phyloP scores from a whole-genome alignment of 2,888 invertebrate genomes.

The Fragum whitleyi region DNA sequence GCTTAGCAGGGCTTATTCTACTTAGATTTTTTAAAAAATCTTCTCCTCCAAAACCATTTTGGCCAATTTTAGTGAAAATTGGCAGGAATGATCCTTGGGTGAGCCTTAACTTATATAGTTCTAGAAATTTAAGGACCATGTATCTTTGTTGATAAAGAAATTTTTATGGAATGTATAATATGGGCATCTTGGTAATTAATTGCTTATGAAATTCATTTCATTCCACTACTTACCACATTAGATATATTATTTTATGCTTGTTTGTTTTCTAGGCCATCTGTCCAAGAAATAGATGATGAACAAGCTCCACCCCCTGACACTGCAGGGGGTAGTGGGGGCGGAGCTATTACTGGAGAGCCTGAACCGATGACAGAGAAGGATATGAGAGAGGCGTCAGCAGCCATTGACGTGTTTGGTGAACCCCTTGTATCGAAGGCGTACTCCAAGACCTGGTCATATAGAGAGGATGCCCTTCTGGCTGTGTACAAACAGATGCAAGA shows the following conservation, averaged over 20 bases:
- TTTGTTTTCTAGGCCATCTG: constrained; percentile 45
- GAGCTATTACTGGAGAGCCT: constrained; percentile 77
- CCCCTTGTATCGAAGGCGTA: constrained; percentile 88
- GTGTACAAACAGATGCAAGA: constrained; percentile 82
- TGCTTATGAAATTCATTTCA: too few relatives aligned
- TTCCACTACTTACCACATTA: too few relatives aligned
- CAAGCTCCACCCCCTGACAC: constrained; percentile 45
- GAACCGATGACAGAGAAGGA: constrained; percentile 85
- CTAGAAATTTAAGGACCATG: too few relatives aligned
- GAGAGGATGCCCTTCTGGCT: constrained; percentile 83
- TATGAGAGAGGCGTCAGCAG: constrained; percentile 91
- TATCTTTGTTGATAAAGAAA: too few relatives aligned
- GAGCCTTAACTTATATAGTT: too few relatives aligned
- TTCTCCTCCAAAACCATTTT: too few relatives aligned
- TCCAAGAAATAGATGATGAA: constrained; percentile 40
- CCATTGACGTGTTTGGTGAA: constrained; percentile 96
- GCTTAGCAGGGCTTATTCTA: too few relatives aligned
- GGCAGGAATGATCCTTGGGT: too few relatives aligned
- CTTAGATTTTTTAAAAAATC: too few relatives aligned
- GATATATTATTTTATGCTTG: background rate
- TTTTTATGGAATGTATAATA: too few relatives aligned
- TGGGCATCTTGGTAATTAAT: too few relatives aligned
- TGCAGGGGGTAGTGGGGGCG: constrained; percentile 42
- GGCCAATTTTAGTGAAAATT: too few relatives aligned
- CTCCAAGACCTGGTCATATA: constrained; percentile 84